Evolutionary conservation across 1,140 invertebrate genomes (phyloP).

Genomic region (Cotesia vestalis): DNA sequence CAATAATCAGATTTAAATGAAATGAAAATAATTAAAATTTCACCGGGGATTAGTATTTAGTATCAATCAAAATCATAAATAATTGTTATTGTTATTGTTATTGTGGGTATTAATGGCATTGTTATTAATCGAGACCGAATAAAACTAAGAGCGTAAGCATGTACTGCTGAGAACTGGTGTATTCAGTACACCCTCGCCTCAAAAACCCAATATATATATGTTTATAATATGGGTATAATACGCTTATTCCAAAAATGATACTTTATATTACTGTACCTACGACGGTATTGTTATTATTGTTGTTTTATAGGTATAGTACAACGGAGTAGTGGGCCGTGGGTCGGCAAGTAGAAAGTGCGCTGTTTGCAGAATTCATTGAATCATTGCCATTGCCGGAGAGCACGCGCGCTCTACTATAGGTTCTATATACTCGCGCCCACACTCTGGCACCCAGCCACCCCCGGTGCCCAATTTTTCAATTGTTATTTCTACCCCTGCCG

Average conservation of each 20-base stretch:
- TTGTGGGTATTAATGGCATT: slow-evolving; percentile 38
- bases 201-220: background rate
- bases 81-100: background rate
- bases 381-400: slow-evolving; percentile 58
- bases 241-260: no score
- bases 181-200: background rate
- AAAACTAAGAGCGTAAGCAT: slow-evolving; percentile 58
- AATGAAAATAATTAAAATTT: slow-evolving; percentile 12
- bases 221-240: no score
- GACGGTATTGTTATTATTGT: no score
- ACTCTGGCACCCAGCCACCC: no score
- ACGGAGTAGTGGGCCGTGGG: background rate
- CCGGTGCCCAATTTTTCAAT: slow-evolving; percentile 49
- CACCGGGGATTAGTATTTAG: background rate
- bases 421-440: no score
- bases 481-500: slow-evolving; percentile 41
- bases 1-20: background rate
- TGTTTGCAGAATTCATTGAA: slow-evolving; percentile 61
- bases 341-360: slow-evolving; percentile 48
- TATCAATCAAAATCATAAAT: background rate
- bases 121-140: slow-evolving; percentile 55
- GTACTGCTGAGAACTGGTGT: slow-evolving; percentile 44
- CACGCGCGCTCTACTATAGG: slow-evolving; percentile 39
- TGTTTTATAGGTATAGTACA: background rate
- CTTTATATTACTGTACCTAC: background rate